Evolutionary conservation across 2,888 invertebrate species (phyloP).

Genomic region (Rotaria socialis): DNA sequence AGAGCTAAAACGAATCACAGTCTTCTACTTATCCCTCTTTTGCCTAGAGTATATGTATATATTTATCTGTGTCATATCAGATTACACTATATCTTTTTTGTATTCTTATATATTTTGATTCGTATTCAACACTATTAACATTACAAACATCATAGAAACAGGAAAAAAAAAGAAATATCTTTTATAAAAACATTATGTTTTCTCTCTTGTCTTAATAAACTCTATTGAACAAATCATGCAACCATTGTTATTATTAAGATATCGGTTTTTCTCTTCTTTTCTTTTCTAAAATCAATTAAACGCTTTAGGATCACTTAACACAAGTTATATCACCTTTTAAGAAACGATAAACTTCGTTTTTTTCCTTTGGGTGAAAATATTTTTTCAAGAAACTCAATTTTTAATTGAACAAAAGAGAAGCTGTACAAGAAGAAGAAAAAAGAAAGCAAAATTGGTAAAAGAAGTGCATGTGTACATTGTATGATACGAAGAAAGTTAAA

Average conservation of each 20-base stretch:
- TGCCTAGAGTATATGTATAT: background rate
- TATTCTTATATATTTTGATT: slow-evolving; percentile 7
- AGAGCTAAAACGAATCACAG: background rate
- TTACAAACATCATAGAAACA: slow-evolving; percentile 21
- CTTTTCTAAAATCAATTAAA: background rate
- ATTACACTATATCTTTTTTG: background rate
- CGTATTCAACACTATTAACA: slow-evolving; percentile 25
- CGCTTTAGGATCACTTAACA: slow-evolving; percentile 19
- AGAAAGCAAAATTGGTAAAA: slow-evolving; percentile 13
- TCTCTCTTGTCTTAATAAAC: background rate
- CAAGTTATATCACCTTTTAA: background rate
- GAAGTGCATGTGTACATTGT: slow-evolving; percentile 22
- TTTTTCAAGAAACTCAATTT: slow-evolving; percentile 5
- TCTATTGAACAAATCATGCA: background rate
- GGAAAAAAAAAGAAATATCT: background rate
- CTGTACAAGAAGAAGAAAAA: background rate
- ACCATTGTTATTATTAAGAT: slow-evolving; percentile 4
- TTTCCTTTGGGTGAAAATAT: background rate
- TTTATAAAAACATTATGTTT: slow-evolving; percentile 26
- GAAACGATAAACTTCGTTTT: background rate
- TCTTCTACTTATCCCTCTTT: slow-evolving; percentile 24
- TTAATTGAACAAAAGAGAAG: slow-evolving; percentile 28
- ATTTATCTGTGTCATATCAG: slow-evolving; percentile 4
- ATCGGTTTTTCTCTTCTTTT: background rate
- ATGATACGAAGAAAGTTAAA: slow-evolving; percentile 21